phyloP scores from a whole-genome alignment of 2,888 invertebrate genomes.

The Limnephilus rhombicus region DNA sequence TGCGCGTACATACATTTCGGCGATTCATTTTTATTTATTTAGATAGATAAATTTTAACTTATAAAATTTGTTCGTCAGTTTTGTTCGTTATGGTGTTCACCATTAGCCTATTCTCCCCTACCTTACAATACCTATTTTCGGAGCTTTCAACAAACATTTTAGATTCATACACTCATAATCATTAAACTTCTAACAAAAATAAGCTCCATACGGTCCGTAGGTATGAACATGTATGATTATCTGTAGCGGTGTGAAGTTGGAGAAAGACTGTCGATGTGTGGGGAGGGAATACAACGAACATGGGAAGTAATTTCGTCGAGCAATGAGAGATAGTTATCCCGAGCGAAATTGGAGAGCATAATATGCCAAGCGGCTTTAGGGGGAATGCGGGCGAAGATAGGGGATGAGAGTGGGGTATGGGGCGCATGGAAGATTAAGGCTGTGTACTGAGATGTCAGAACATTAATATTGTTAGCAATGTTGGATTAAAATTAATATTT shows the following conservation, averaged over 20 bases:
- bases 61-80: no score
- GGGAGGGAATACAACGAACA: constrained; percentile 29
- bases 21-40: no score
- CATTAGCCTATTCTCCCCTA: not conserved
- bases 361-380: constrained; percentile 61
- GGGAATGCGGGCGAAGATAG: constrained; percentile 10
- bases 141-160: not conserved
- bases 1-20: no score
- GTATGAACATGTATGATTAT: not conserved
- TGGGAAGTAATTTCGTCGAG: constrained; percentile 64
- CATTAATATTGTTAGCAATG: not conserved
- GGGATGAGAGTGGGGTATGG: not conserved
- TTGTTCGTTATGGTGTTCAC: no score
- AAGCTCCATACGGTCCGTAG: not conserved
- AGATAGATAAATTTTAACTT: no score
- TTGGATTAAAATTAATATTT: not conserved
- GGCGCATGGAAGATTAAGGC: constrained; percentile 23
- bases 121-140: not conserved
- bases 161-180: not conserved
- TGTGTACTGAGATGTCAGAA: constrained; percentile 35
- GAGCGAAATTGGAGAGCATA: constrained; percentile 66
- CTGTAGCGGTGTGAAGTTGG: not conserved
- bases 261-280: constrained; percentile 27
- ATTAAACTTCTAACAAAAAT: not conserved
- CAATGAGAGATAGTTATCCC: constrained; percentile 66